These are phyloP conservation scores for Agelaius phoeniceus DNA, from an alignment of 2,113 vertebrate genomes.

Conservation along the genomic window DNA sequence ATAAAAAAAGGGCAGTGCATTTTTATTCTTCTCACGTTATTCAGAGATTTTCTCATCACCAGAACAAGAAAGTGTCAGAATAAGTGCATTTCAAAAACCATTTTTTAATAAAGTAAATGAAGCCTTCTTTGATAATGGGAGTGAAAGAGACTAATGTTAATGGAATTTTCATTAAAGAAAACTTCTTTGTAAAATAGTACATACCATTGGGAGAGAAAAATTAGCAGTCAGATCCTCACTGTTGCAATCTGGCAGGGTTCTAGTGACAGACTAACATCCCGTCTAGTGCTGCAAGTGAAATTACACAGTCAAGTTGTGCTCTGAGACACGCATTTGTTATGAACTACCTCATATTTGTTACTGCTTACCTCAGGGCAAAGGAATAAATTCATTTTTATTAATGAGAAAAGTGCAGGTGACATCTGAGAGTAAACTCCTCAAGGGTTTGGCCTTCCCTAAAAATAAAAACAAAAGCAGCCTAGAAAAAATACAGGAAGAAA, in stretches of 20 bases:
- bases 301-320: not conserved
- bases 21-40: not conserved
- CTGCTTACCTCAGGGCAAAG: not conserved
- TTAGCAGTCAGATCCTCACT: constrained; percentile 41
- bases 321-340: not conserved
- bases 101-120: not conserved
- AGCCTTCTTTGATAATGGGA: not conserved
- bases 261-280: constrained; percentile 33
- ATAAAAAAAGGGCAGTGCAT: not conserved
- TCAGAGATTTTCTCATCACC: not conserved
- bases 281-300: not conserved
- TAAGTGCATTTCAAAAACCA: not conserved
- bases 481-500: not conserved
- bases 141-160: not conserved
- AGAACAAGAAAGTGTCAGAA: not conserved
- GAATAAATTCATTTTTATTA: not conserved
- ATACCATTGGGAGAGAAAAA: not conserved
- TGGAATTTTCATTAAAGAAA: not conserved
- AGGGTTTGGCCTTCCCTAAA: not conserved
- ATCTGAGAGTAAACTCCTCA: not conserved
- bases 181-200: not conserved
- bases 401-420: not conserved
- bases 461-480: not conserved
- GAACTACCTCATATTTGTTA: not conserved
- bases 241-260: not conserved